Evolutionary conservation across 2,888 invertebrate species (phyloP).

Genomic region (Philereme transversata): DNA sequence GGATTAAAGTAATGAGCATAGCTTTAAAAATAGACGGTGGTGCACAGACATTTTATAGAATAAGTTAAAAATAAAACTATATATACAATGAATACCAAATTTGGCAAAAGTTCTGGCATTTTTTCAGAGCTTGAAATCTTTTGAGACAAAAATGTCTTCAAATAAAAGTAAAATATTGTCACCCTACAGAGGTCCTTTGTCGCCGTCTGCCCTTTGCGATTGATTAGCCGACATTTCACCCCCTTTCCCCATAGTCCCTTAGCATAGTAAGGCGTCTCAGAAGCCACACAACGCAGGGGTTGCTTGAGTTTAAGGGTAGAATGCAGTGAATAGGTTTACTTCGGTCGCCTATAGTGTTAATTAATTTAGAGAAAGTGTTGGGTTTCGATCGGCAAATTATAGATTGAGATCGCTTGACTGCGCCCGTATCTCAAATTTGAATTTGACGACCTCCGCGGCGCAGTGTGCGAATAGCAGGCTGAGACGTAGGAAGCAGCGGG

Average conservation of each 20-base stretch:
- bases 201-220: slow-evolving; percentile 73
- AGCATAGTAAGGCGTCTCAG: slow-evolving; percentile 67
- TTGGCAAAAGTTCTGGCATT: too few species aligned
- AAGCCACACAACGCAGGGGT: slow-evolving; percentile 54
- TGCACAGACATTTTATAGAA: too few species aligned
- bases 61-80: too few species aligned
- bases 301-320: slow-evolving; percentile 32
- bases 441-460: too few species aligned
- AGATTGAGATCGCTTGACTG: too few species aligned
- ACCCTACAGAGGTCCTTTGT: slow-evolving; percentile 60
- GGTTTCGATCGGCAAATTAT: not conserved
- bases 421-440: too few species aligned
- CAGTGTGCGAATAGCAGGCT: too few species aligned
- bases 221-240: slow-evolving; percentile 79
- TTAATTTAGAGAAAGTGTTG: slow-evolving; percentile 18
- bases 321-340: slow-evolving; percentile 20
- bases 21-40: too few species aligned
- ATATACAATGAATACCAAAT: too few species aligned
- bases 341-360: slow-evolving; percentile 21
- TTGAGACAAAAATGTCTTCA: not conserved
- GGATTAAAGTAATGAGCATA: too few species aligned
- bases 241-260: slow-evolving; percentile 55
- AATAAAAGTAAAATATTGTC: slow-evolving; percentile 20
- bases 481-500: too few species aligned
- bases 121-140: too few species aligned